Conservation (phyloP, 2,888 invertebrate genomes). For the Andrena haemorrhoa region DNA sequence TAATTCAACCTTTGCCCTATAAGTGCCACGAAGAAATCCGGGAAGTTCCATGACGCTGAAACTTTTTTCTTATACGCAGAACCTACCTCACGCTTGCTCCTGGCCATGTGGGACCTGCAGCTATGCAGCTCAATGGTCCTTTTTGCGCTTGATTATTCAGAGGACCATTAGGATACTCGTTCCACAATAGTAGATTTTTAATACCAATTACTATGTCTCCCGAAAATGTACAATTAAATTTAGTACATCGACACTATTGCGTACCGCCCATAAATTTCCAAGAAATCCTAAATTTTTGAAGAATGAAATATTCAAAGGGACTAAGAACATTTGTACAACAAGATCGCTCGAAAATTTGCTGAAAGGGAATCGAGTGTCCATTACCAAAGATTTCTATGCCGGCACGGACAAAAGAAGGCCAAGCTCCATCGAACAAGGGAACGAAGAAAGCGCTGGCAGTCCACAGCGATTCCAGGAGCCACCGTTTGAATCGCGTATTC, state of each 20-base stretch:
- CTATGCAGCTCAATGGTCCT: constrained; percentile 27
- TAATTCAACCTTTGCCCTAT: constrained; percentile 52
- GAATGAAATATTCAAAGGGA: constrained; percentile 1
- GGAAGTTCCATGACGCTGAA: constrained; percentile 40
- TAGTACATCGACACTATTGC: neutral
- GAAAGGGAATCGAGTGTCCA: constrained; percentile 4
- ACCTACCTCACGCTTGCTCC: constrained; percentile 59
- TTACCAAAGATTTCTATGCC: constrained; percentile 31
- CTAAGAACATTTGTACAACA: neutral
- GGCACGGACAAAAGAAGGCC: constrained; percentile 24
- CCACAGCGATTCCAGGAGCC: constrained; percentile 30
- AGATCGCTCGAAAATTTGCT: constrained; percentile 24
- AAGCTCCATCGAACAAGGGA: neutral
- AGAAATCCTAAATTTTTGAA: neutral
- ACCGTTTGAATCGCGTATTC: constrained; percentile 60
- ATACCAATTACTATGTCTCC: neutral
- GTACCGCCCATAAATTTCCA: neutral
- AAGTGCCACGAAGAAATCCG: constrained; percentile 50
- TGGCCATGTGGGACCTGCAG: constrained; percentile 30
- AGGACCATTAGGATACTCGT: neutral
- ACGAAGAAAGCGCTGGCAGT: constrained; percentile 12
- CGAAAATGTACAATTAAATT: neutral
- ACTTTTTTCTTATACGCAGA: constrained; percentile 51
- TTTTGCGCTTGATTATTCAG: neutral
- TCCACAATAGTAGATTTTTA: neutral